Conservation (phyloP, 1,140 invertebrate species). For the Aphidius ervi region DNA sequence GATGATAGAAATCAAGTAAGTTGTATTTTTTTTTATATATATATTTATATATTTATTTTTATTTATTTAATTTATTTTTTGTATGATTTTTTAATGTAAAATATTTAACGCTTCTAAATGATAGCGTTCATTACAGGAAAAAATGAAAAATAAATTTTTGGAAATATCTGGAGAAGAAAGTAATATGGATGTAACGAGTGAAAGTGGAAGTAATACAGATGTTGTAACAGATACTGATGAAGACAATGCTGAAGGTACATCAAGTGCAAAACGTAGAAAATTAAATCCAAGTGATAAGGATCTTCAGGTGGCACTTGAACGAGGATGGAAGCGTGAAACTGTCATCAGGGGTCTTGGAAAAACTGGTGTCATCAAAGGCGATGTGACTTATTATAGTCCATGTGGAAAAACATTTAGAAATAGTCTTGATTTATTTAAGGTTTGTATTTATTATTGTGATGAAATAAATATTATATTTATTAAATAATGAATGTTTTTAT, state of each 20-base stretch:
- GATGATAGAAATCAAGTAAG: slow-evolving; percentile 54
- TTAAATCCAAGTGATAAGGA: slow-evolving; percentile 57
- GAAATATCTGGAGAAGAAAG: slow-evolving; percentile 57
- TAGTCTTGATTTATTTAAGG: slow-evolving; percentile 70
- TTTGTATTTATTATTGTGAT: slow-evolving; percentile 36
- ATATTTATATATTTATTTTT: slow-evolving; percentile 6
- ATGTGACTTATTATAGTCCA: slow-evolving; percentile 86
- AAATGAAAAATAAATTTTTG: slow-evolving; percentile 57
- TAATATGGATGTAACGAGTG: slow-evolving; percentile 52
- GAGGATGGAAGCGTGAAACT: slow-evolving; percentile 88
- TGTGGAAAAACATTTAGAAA: slow-evolving; percentile 74
- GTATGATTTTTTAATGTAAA: slow-evolving; percentile 37
- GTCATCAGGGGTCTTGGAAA: slow-evolving; percentile 79
- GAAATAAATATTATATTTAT: no score
- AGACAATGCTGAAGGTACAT: slow-evolving; percentile 46
- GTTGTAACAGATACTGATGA: slow-evolving; percentile 58
- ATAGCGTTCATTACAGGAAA: slow-evolving; percentile 55
- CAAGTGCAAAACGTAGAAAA: slow-evolving; percentile 49
- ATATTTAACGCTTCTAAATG: slow-evolving; percentile 34
- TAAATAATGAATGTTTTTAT: slow-evolving; percentile 30
- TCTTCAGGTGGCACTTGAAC: slow-evolving; percentile 68
- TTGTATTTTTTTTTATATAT: slow-evolving; percentile 8
- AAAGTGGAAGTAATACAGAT: slow-evolving; percentile 51
- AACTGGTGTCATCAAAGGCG: slow-evolving; percentile 74
- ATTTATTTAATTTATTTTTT: slow-evolving; percentile 20